Base-by-base conservation (phyloP, 1,140 invertebrate species). In the Meloidogyne floridensis region DNA sequence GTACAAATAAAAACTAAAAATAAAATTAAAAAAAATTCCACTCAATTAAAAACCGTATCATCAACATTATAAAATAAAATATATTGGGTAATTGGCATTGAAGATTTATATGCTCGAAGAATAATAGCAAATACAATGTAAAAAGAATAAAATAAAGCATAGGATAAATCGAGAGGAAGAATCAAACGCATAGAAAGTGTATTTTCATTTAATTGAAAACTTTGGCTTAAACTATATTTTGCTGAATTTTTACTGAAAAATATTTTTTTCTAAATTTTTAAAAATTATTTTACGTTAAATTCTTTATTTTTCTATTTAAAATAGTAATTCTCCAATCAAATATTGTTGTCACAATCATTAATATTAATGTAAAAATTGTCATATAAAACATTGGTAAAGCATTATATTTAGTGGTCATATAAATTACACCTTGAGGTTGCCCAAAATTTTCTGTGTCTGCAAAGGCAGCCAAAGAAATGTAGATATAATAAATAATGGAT, bases 141-240 rank as follows among this genome's bases (percentile, higher is more conserved):
- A 70, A 70, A 13, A 71, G 77, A 53, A 71, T 71, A 78, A 71
- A 70, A 59, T 53, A 78, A 42, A 18, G 77, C 72, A 47, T 78
- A 78, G n/a, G 77, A 78, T 42, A 78, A 78, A 47, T 78, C 77
- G 6, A 78, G 42, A 47, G 77, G 77, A 42, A 78, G 71, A 70
- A 78, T 78, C 42, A 78, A 53, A n/a, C 77, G 77, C 77, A 78
- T 78, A 10, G 77, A 71, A 65, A 78, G 42, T 18, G 20, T 59
- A 71, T 78, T 78, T 70, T 78, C 77, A 47, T 65, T 78, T 15
- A 71, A 53, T 70, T 78, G 77, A 51, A 71, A 78, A n/a, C 11
- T 78, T 10, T 20, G 32, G 56, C 77, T 78, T 8, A 78, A n/a
- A 15, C 42, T 71, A 47, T 78, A 78, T 65, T 59, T 78, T 65